Conservation (phyloP, 1,140 invertebrate genomes). For the Araneus ventricosus region DNA sequence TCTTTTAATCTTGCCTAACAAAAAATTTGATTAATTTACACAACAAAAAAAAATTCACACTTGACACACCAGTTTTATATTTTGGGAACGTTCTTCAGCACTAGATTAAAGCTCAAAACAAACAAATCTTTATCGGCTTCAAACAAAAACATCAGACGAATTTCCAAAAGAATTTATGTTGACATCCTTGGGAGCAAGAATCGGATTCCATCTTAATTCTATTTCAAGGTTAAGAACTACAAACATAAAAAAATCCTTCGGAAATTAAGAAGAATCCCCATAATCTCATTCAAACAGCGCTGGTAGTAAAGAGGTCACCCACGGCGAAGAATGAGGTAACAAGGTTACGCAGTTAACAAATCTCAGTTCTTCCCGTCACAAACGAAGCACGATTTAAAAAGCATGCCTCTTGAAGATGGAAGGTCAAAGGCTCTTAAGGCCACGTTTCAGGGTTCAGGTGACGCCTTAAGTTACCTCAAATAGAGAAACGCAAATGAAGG, state of each 20-base stretch:
- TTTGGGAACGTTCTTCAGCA: too few relatives aligned
- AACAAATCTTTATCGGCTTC: background rate
- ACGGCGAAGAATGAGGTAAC: slow-evolving; percentile 53
- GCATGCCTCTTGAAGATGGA: background rate
- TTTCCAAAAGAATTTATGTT: background rate
- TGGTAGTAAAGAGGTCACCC: slow-evolving; percentile 22
- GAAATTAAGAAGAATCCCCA: background rate
- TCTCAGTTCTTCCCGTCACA: background rate
- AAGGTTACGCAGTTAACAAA: slow-evolving; percentile 42
- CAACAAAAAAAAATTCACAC: too few relatives aligned
- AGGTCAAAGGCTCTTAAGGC: slow-evolving; percentile 42
- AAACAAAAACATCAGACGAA: background rate
- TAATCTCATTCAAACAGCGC: background rate
- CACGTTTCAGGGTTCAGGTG: slow-evolving; percentile 36
- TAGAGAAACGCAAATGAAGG: background rate
- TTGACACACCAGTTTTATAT: too few relatives aligned
- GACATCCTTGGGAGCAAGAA: background rate
- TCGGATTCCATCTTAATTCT: background rate
- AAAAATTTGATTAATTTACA: too few relatives aligned
- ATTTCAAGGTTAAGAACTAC: background rate
- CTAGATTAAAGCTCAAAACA: too few relatives aligned
- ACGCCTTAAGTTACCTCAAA: background rate
- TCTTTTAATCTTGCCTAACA: too few relatives aligned
- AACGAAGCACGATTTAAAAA: background rate
- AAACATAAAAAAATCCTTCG: background rate